Conservation (phyloP, 2,888 invertebrate species). For the Diachrysia chrysitis region DNA sequence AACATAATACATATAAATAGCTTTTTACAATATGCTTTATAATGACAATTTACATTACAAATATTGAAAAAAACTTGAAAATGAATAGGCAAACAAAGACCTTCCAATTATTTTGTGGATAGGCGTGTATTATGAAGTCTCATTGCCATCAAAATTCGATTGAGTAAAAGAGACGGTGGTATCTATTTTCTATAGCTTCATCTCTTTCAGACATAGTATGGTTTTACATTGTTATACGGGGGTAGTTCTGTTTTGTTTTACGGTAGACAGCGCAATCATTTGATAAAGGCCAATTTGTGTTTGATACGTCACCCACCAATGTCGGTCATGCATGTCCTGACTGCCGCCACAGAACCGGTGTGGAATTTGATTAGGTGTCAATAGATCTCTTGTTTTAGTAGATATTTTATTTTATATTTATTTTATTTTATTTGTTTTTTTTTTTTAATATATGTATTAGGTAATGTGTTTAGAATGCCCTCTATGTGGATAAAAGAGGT, state of each 20-base stretch:
- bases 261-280: neutral
- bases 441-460: neutral
- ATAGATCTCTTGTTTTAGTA: neutral
- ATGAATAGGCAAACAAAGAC: too few species aligned
- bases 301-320: neutral
- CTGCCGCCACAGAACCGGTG: neutral
- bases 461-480: neutral
- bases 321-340: neutral
- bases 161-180: neutral
- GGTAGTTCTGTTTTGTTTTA: neutral
- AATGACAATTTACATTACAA: too few species aligned
- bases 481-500: too few species aligned
- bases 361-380: neutral
- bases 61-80: too few species aligned
- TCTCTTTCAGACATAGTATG: neutral
- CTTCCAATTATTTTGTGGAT: conserved; percentile 19
- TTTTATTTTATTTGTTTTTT: too few species aligned
- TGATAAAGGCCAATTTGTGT: conserved; percentile 3
- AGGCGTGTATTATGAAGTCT: neutral
- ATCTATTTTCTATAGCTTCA: neutral
- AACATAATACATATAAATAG: too few species aligned
- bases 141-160: conserved; percentile 5
- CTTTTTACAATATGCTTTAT: too few species aligned
- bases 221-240: neutral
- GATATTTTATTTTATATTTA: too few species aligned